A percentile compares a stretch with the other conserved stretches of the same genome.
phyloP scores from a whole-genome alignment of 2,888 invertebrate genomes.

The Tortricodes alternella region DNA sequence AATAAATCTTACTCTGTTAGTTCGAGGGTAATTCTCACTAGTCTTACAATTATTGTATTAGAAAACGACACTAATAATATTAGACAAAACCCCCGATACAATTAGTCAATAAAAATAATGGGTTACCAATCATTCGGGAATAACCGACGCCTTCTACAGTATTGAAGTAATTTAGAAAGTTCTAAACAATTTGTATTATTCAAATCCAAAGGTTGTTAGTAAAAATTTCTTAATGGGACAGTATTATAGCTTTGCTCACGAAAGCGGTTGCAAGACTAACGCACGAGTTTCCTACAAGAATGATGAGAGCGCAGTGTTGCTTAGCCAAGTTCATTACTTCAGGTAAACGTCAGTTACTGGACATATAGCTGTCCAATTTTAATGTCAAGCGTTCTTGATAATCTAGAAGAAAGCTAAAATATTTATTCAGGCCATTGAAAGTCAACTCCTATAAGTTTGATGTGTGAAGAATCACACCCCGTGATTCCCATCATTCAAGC shows the following conservation, averaged over 20 bases:
- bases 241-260: constrained; percentile 23
- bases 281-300: neutral
- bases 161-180: neutral
- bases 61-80: neutral
- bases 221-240: constrained; percentile 12
- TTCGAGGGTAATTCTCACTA: constrained; percentile 41
- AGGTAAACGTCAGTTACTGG: neutral
- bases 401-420: too few species aligned
- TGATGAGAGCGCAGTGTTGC: neutral
- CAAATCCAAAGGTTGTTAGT: constrained; percentile 24
- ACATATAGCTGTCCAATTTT: neutral
- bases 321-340: neutral
- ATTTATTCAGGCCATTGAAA: too few species aligned
- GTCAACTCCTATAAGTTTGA: too few species aligned
- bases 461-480: neutral
- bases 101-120: constrained; percentile 13
- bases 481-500: constrained; percentile 1
- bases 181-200: constrained; percentile 17
- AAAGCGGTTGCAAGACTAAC: constrained; percentile 11
- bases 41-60: constrained; percentile 27
- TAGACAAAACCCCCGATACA: neutral
- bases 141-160: constrained; percentile 16
- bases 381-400: too few species aligned
- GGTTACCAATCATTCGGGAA: constrained; percentile 10
- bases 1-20: constrained; percentile 42